Evolutionary conservation across 2,888 invertebrate species (phyloP).

Genomic region (Tupiocoris notatus): DNA sequence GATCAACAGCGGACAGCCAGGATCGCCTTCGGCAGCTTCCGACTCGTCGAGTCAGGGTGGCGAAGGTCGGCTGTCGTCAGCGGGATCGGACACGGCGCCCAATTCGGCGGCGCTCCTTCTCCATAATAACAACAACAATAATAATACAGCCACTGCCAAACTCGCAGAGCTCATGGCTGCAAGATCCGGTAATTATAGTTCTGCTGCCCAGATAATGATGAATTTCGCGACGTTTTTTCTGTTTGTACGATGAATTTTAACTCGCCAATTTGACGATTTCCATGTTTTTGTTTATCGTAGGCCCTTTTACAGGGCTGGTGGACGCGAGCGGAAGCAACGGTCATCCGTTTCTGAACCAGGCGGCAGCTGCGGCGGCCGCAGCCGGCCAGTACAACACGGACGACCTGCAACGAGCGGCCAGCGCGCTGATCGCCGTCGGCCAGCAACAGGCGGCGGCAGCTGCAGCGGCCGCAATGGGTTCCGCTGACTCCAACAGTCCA

Average conservation of each 20-base stretch:
- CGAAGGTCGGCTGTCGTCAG: constrained; percentile 69
- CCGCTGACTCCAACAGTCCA: constrained; percentile 54
- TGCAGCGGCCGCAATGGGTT: constrained; percentile 61
- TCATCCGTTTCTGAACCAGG: constrained; percentile 49
- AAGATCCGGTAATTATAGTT: constrained; percentile 49
- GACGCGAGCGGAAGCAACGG: constrained; percentile 49
- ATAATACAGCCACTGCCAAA: constrained; percentile 56
- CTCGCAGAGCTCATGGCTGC: constrained; percentile 52
- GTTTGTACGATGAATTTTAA: no score
- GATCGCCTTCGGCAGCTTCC: constrained; percentile 74
- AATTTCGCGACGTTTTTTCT: not conserved
- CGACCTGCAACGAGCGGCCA: constrained; percentile 51
- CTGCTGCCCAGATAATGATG: no score
- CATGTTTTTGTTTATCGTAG: not conserved
- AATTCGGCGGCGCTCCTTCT: constrained; percentile 64
- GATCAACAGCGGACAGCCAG: constrained; percentile 40
- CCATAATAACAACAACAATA: constrained; percentile 66
- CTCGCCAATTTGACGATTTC: not conserved
- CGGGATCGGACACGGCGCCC: constrained; percentile 56
- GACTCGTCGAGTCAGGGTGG: constrained; percentile 77
- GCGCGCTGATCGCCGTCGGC: constrained; percentile 50
- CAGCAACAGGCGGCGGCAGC: constrained; percentile 56
- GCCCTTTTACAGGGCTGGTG: constrained; percentile 38
- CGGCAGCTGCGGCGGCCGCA: constrained; percentile 4
- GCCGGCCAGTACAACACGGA: constrained; percentile 51